Percentiles rank a stretch among this genome's conserved stretches.
phyloP scores from a whole-genome alignment of 2,797 vertebrate species.

The Pseudochaenichthys georgianus region DNA sequence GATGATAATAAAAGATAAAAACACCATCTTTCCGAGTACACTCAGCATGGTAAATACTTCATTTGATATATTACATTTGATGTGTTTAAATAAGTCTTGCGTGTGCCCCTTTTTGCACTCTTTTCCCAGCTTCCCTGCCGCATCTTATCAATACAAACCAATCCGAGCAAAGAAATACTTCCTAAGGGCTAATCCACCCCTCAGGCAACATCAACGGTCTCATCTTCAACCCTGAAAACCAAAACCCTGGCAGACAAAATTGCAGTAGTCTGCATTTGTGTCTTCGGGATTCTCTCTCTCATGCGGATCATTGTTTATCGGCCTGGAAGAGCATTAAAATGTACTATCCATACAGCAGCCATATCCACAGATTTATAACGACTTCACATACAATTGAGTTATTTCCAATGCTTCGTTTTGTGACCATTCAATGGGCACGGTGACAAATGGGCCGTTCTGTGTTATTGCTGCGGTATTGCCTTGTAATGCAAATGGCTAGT shows the following conservation, averaged over 20 bases:
- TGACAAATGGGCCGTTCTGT: conserved; percentile 52
- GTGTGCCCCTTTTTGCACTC: neutral
- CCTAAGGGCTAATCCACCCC: conserved; percentile 37
- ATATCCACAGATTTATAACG: conserved; percentile 32
- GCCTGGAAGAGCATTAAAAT: conserved; percentile 20
- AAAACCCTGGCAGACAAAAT: conserved; percentile 26
- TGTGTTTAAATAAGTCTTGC: neutral
- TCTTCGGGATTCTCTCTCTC: conserved; percentile 4
- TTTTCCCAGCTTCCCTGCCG: neutral
- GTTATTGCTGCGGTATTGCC: conserved; percentile 58
- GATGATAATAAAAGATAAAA: conserved; percentile 24
- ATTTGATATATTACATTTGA: conserved; percentile 17
- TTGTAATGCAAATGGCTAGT: conserved; percentile 51
- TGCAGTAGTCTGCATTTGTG: conserved; percentile 15
- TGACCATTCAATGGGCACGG: conserved; percentile 8
- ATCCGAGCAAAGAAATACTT: conserved; percentile 41
- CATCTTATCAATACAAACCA: conserved; percentile 19
- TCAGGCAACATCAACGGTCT: conserved; percentile 32
- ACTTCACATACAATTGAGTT: conserved; percentile 5
- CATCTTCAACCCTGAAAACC: conserved; percentile 37
- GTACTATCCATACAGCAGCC: conserved; percentile 5
- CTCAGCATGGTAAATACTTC: neutral
- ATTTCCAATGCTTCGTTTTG: conserved; percentile 14
- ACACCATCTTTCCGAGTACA: conserved; percentile 2
- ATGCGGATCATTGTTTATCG: conserved; percentile 28